Evolutionary conservation across 2,797 vertebrate species (phyloP).

Genomic region (Premnoplex brunnescens): DNA sequence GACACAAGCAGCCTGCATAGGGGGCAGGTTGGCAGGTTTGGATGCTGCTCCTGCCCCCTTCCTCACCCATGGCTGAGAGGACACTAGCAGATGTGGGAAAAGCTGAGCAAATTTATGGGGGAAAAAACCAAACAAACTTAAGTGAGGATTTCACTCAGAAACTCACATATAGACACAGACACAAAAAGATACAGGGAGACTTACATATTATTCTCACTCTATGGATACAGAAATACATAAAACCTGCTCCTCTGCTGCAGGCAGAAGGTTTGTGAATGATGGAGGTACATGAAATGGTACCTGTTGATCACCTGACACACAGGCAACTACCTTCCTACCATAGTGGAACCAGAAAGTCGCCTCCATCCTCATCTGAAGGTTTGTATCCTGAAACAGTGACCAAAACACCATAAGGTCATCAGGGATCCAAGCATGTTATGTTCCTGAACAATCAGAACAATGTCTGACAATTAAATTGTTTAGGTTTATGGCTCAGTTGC

Average conservation of each 20-base stretch:
- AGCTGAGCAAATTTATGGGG: background rate
- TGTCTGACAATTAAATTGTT: background rate
- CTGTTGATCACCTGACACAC: rapidly evolving
- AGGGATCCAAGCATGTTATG: rapidly evolving
- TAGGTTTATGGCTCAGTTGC: background rate
- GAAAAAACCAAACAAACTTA: background rate
- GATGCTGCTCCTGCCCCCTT: background rate
- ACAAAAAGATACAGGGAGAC: background rate
- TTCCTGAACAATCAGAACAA: background rate
- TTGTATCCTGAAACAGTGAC: background rate
- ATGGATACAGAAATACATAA: background rate
- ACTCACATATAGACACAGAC: rapidly evolving
- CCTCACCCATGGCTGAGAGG: background rate
- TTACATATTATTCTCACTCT: background rate
- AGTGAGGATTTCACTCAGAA: background rate
- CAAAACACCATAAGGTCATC: background rate
- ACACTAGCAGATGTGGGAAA: background rate
- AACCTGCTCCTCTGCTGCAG: background rate
- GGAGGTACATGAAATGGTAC: background rate
- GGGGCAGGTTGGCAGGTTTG: background rate
- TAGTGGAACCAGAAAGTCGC: background rate
- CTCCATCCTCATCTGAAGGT: background rate
- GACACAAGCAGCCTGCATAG: background rate
- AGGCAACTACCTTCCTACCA: background rate
- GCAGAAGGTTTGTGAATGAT: background rate